A percentile compares a stretch with the other conserved stretches of the same genome.
Evolutionary conservation across 2,113 vertebrate genomes (phyloP).

Genomic region (Archilochus colubris): DNA sequence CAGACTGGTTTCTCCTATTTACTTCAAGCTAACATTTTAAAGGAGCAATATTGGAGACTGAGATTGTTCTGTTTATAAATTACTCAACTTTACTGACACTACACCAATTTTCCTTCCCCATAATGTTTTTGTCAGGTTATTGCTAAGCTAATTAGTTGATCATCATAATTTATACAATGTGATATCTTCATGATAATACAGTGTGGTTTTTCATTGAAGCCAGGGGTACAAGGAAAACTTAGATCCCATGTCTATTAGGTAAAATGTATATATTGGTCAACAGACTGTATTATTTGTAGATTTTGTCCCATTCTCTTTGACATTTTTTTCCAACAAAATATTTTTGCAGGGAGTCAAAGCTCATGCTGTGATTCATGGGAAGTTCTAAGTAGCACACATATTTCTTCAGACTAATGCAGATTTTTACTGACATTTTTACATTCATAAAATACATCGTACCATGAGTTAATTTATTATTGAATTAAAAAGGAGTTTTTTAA

Average conservation of each 20-base stretch:
- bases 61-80: neutral
- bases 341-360: neutral
- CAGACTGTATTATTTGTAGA: neutral
- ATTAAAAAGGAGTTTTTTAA: neutral
- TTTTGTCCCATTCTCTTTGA: neutral
- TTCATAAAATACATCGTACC: neutral
- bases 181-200: neutral
- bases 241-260: neutral
- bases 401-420: neutral
- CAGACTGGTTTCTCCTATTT: neutral
- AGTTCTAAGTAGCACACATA: neutral
- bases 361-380: neutral
- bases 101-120: neutral
- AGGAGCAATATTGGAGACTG: neutral
- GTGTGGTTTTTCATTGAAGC: neutral
- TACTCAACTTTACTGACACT: neutral
- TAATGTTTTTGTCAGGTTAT: neutral
- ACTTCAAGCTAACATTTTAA: neutral
- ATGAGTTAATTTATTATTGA: neutral
- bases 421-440: slow-evolving; percentile 1
- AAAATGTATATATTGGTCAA: neutral
- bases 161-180: neutral
- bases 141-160: neutral
- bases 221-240: neutral
- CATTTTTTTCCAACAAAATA: neutral